Evolutionary conservation across 2,113 vertebrate genomes (phyloP).

Genomic region (Brachionichthys hirsutus): DNA sequence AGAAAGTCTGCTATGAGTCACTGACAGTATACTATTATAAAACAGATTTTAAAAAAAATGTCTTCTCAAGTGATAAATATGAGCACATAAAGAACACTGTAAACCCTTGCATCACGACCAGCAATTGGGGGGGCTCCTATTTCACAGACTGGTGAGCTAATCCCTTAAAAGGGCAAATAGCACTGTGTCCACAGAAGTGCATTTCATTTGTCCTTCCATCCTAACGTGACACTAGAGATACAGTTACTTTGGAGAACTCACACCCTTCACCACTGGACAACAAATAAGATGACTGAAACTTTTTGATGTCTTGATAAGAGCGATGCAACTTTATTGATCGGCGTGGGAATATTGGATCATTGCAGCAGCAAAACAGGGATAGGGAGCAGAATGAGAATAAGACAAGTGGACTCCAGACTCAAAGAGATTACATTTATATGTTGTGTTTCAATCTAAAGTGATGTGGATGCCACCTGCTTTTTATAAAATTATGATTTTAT

Average conservation of each 20-base stretch:
- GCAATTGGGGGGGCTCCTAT: constrained; percentile 3
- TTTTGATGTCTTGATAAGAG: constrained; percentile 50
- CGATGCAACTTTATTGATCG: constrained; percentile 64
- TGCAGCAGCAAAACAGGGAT: constrained; percentile 44
- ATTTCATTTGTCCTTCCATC: constrained; percentile 38
- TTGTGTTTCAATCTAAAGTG: no score
- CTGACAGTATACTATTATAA: background rate
- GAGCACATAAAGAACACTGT: background rate
- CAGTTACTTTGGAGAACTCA: constrained; percentile 33
- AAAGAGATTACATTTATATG: no score
- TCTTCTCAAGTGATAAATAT: background rate
- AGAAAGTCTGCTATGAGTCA: background rate
- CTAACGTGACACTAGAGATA: constrained; percentile 42
- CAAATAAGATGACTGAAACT: constrained; percentile 44
- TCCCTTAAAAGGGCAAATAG: constrained; percentile 31
- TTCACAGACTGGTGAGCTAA: constrained; percentile 22
- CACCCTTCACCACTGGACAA: constrained; percentile 39
- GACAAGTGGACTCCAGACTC: constrained; percentile 28
- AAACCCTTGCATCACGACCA: background rate
- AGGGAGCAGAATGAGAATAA: constrained; percentile 45
- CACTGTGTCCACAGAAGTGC: constrained; percentile 16
- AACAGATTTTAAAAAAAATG: background rate
- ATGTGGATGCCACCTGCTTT: no score
- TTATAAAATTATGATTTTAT: no score
- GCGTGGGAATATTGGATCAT: constrained; percentile 57